A percentile compares a stretch with the other conserved stretches of the same genome.
Evolutionary conservation across 2,113 vertebrate species (phyloP).

Genomic region (Vulpes lagopus): DNA sequence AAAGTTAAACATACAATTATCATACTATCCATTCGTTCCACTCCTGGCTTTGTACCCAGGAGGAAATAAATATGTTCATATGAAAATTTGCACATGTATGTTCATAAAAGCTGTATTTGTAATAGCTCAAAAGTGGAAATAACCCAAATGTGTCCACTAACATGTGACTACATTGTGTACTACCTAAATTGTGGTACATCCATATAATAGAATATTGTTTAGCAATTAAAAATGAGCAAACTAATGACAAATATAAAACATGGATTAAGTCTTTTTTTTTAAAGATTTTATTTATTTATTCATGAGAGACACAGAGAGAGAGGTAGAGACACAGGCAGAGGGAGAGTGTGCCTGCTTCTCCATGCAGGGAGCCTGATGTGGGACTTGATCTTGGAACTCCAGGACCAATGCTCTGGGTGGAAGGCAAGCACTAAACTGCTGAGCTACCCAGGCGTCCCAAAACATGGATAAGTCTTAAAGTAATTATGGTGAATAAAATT

Average conservation of each 20-base stretch:
- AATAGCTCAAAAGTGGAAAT: background rate
- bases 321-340: too few relatives aligned
- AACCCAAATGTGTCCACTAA: background rate
- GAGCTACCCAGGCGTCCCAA: background rate
- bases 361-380: too few relatives aligned
- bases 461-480: background rate
- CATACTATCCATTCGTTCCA: background rate
- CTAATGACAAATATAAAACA: background rate
- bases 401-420: too few relatives aligned
- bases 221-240: background rate
- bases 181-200: background rate
- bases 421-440: too few relatives aligned
- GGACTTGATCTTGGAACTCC: too few relatives aligned
- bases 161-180: background rate
- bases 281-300: too few relatives aligned
- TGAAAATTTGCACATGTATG: background rate
- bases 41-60: background rate
- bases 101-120: background rate
- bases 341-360: too few relatives aligned
- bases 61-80: background rate
- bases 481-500: background rate
- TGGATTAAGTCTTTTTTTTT: too few relatives aligned
- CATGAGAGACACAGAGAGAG: too few relatives aligned
- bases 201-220: background rate
- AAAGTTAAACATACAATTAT: background rate